Conservation (phyloP, 2,797 vertebrate genomes). For the Taenioides sp. region DNA sequence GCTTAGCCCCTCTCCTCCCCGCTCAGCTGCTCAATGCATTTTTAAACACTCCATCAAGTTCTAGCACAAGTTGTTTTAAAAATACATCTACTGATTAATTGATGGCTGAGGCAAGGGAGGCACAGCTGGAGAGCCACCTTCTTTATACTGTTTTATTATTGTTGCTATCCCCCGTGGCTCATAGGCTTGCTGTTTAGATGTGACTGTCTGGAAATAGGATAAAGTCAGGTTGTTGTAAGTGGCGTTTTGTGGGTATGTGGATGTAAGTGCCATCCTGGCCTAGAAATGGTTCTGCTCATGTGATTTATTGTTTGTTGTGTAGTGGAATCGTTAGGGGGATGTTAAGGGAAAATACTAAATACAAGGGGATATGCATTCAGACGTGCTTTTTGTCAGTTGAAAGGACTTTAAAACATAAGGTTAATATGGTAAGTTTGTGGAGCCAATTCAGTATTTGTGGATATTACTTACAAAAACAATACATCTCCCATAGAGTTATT, state of each 20-base stretch:
- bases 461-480: no score
- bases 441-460: no score
- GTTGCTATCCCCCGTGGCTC: constrained; percentile 26
- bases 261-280: constrained; percentile 35
- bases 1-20: constrained; percentile 56
- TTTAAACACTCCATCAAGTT: constrained; percentile 81
- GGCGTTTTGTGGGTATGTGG: constrained; percentile 24
- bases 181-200: constrained; percentile 18
- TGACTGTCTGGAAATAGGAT: constrained; percentile 18
- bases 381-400: no score
- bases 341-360: constrained; percentile 25
- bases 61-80: constrained; percentile 78
- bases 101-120: constrained; percentile 63
- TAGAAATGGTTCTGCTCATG: constrained; percentile 27
- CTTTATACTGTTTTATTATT: constrained; percentile 33
- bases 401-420: no score
- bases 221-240: constrained; percentile 12
- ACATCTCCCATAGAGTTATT: no score
- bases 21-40: constrained; percentile 72
- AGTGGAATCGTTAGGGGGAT: constrained; percentile 21
- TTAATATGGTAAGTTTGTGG: no score
- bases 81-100: constrained; percentile 83
- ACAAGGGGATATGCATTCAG: constrained; percentile 2
- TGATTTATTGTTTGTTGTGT: constrained; percentile 49
- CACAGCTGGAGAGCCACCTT: constrained; percentile 51